phyloP scores from a whole-genome alignment of 2,797 vertebrate species.

The Fistularia tabacaria region DNA sequence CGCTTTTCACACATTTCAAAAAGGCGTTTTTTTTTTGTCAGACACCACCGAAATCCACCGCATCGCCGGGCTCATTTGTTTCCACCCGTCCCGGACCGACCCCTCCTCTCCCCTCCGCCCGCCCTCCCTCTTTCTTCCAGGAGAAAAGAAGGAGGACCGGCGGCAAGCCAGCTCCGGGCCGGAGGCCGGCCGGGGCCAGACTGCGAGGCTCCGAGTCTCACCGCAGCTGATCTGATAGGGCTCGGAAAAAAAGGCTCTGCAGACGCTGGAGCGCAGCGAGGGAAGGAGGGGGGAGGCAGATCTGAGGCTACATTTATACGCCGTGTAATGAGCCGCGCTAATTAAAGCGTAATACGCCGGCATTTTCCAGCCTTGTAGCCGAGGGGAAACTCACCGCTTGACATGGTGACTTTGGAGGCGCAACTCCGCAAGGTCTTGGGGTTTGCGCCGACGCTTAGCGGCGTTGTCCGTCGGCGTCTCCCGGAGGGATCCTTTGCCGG shows the following conservation, averaged over 20 bases:
- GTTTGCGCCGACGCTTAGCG: no score
- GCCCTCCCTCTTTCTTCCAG: slow-evolving; percentile 6
- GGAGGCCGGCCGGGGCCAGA: slow-evolving; percentile 49
- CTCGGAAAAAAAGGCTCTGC: slow-evolving; percentile 41
- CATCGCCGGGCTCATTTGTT: background rate
- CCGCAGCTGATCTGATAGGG: slow-evolving; percentile 69
- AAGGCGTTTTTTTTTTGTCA: no score
- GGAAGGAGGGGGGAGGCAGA: slow-evolving; percentile 23
- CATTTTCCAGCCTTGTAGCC: slow-evolving; percentile 36
- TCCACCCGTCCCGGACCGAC: no score
- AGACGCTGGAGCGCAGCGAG: slow-evolving; percentile 43
- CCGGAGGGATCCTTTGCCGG: no score
- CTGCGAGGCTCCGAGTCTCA: slow-evolving; percentile 66
- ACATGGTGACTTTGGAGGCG: no score
- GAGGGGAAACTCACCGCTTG: slow-evolving; percentile 19
- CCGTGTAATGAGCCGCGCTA: slow-evolving; percentile 51
- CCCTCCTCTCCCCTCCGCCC: background rate
- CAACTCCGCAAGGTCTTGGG: no score
- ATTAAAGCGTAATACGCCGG: slow-evolving; percentile 48
- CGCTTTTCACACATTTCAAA: no score
- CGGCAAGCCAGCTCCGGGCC: slow-evolving; percentile 25
- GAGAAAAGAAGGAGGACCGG: slow-evolving; percentile 15
- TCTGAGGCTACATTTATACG: slow-evolving; percentile 49
- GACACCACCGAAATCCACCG: no score
- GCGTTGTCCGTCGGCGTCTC: no score